Evolutionary conservation across 2,113 vertebrate genomes (phyloP), one percentile per base, ranked within the genome.

Genomic region (Anolis sagrei): DNA sequence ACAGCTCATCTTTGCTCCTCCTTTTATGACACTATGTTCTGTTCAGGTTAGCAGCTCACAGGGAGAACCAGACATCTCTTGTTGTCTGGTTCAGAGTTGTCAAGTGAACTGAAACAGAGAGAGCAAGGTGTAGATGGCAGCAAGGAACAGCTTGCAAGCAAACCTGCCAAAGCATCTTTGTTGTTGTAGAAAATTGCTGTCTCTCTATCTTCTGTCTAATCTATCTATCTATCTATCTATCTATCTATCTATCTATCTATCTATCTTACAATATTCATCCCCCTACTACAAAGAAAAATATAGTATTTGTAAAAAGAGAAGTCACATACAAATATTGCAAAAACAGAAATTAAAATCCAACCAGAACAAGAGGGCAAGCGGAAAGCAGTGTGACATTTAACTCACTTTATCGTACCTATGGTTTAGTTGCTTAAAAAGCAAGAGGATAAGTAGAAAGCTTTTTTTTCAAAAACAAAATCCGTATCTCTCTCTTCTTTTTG

Each of bases 31-130:
- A 36, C 74, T 75, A 75, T 58, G 34, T 84, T 89, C 87, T 49
- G 81, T 89, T 86, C 77, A 83, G 66, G 84, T 79, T 77, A 86
- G 86, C 36, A 89, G 72, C 54, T 73, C 79, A 27, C 83, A 83
- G 66, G 54, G 54, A 86, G 92, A 93, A 90, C 21, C 72, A 89
- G 78, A 62, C 75, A 76, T 84, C 77, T 23, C 77, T 73, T 81
- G 90, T 79, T 66, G 76, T 80, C 69, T 83, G 69, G 68, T 83
- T 90, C 79, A 87, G 54, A 86, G 64, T 69, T 93, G 92, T 83
- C 88, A 91, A 85, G 61, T 75, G 88, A 87, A 86, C 84, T 82
- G 75, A 81, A 90, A 86, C 51, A 85, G 74, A 75, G 73, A 89
- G 36, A 90, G 44, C 86, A 72, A 86, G 36, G 51, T 77, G 66